Evolutionary conservation across 2,113 vertebrate species (phyloP).

Genomic region (Ctenodactylus gundi): DNA sequence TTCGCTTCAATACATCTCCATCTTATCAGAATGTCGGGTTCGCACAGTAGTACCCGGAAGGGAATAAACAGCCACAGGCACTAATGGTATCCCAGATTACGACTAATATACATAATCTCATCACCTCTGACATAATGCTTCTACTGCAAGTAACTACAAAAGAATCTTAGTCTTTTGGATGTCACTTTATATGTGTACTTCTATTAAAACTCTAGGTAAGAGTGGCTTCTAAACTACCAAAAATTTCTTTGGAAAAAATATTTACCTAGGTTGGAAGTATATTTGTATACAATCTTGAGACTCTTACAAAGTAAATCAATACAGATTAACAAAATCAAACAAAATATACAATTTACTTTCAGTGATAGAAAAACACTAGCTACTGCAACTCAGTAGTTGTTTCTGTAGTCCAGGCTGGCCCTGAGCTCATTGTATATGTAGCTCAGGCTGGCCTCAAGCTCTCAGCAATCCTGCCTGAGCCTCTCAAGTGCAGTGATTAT

Average conservation of each 20-base stretch:
- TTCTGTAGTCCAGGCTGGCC: no score
- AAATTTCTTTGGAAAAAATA: neutral
- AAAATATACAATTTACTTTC: neutral
- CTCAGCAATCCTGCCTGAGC: no score
- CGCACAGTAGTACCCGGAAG: neutral
- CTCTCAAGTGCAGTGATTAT: no score
- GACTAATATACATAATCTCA: neutral
- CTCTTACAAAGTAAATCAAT: slow-evolving; percentile 20
- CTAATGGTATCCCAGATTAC: no score
- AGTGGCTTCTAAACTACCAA: slow-evolving; percentile 3
- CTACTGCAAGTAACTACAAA: neutral
- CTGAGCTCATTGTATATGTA: no score
- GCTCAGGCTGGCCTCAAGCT: no score
- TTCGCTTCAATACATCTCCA: neutral
- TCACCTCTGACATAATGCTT: neutral
- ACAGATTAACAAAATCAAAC: slow-evolving; percentile 16
- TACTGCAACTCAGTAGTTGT: neutral
- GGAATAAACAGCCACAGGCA: neutral
- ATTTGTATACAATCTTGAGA: neutral
- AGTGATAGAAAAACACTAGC: neutral
- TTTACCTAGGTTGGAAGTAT: neutral
- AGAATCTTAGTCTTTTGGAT: neutral
- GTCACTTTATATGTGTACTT: neutral
- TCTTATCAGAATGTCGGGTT: neutral
- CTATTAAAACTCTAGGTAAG: neutral